Percentiles rank a stretch among this genome's conserved stretches.
Conservation (phyloP, 2,113 vertebrate species). For the Galbula dea region DNA sequence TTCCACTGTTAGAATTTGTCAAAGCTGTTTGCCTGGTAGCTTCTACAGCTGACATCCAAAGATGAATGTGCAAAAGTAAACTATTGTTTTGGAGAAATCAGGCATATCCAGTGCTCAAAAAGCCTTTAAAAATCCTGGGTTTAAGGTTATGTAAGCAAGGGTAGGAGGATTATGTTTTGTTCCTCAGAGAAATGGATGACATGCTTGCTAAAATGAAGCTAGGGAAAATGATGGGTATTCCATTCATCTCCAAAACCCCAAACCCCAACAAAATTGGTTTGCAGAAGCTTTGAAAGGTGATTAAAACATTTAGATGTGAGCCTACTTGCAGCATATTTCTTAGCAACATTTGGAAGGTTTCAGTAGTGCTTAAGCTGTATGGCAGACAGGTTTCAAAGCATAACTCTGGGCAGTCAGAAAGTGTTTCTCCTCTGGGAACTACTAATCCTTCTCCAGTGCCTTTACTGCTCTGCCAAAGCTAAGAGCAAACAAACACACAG, state of each 20-base stretch:
- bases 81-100: conserved; percentile 53
- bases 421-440: background rate
- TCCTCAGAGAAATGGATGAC: background rate
- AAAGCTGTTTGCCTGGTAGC: conserved; percentile 49
- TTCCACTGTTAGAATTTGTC: conserved; percentile 12
- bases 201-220: background rate
- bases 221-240: background rate
- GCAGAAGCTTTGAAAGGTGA: background rate
- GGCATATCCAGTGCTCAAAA: conserved; percentile 20
- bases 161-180: background rate
- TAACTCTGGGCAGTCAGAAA: background rate
- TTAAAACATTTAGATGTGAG: background rate
- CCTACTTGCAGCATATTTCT: background rate
- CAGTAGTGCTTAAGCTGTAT: background rate
- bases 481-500: background rate
- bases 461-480: background rate
- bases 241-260: background rate
- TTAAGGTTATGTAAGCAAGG: conserved; percentile 1
- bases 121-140: conserved; percentile 39
- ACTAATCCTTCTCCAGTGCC: background rate
- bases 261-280: background rate
- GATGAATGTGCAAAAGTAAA: conserved; percentile 39
- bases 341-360: background rate
- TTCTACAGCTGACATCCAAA: conserved; percentile 43
- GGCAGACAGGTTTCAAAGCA: background rate